Evolutionary conservation across 2,888 invertebrate species (phyloP).

Genomic region (Eilema griseolum): DNA sequence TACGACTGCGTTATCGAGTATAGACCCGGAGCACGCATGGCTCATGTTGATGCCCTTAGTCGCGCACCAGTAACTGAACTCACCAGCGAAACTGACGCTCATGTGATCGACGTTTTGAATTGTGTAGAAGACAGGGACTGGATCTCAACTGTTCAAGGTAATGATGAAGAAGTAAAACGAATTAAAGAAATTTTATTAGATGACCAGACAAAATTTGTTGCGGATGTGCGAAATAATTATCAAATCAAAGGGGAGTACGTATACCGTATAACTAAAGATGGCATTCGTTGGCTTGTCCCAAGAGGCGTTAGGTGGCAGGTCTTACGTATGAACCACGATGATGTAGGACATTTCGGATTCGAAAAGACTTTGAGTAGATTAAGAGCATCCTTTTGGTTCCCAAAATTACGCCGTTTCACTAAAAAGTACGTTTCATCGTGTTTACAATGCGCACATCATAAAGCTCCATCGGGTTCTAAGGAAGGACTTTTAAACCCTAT

Average conservation of each 20-base stretch:
- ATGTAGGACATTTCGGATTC: constrained; percentile 43
- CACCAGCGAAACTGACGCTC: background rate
- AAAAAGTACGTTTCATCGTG: constrained; percentile 22
- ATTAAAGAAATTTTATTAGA: constrained; percentile 31
- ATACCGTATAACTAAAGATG: constrained; percentile 14
- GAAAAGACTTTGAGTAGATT: constrained; percentile 36
- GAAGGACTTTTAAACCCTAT: constrained; percentile 22
- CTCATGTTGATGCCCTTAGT: constrained; percentile 55
- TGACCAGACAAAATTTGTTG: background rate
- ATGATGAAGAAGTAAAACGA: constrained; percentile 37
- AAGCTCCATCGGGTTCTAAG: constrained; percentile 26
- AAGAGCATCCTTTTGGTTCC: constrained; percentile 16
- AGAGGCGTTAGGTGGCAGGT: constrained; percentile 44
- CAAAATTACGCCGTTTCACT: constrained; percentile 16
- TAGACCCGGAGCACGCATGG: constrained; percentile 45
- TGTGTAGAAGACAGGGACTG: constrained; percentile 23
- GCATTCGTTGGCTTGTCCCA: constrained; percentile 45
- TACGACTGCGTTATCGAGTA: constrained; percentile 55
- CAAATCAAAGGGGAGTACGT: constrained; percentile 34
- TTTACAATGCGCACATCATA: constrained; percentile 21
- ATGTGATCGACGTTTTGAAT: constrained; percentile 7
- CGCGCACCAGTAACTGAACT: constrained; percentile 30
- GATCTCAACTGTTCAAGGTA: constrained; percentile 34
- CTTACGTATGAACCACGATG: constrained; percentile 41
- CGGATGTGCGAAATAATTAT: constrained; percentile 40